Base-by-base conservation (phyloP, 64 coral and sea anemone species). In the Anthopleura sola region DNA sequence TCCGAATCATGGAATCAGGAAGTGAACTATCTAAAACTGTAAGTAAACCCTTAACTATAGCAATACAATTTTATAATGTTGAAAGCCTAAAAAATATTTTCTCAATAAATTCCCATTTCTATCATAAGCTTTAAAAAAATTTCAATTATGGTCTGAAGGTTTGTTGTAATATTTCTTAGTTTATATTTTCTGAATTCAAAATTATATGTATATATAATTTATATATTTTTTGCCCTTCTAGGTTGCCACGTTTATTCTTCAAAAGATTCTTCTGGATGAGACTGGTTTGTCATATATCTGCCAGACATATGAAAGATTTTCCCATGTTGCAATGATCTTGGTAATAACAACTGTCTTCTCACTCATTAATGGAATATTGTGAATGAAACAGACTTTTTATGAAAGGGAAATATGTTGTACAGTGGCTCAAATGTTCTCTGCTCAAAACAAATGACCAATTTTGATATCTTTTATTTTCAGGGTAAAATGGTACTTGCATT, bases 11-110 rank as follows among this genome's bases (percentile, higher is more conserved):
- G 96, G 96, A 98, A 58, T 94, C 96, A 83, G 96, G 96, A 79
- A 98, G 96, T 87, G 96, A 98, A 58, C 89, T 98, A 9, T 98
- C 96, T 51, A 98, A 98, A 85, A 98, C 96, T 60, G 96, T 98
- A 84, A 94, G 91, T 87, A 87, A 28, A 78, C 5, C 68, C 29
- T 75, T 3, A 75, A 75, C 40, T 75, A 36, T 7, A 75, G n/a
- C 6, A 33, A 75, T 29, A 19, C 10, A 32, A 19, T 0, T 1
- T 16, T 75, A n/a, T 24, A 4, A 75, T 75, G 16, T 56, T 40
- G 6, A 40, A 40, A 40, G 39, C 6, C 39, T 40, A 40, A 40
- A 40, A 40, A 40, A 40, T 3, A 40, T 3, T 3, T 3, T 40
- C 40, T 44, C 40, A 2, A 44, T 44, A 44, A n/a, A n/a, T n/a